Evolutionary conservation across 2,797 vertebrate species (phyloP).

Genomic region (Catamblyrhynchus diadema): DNA sequence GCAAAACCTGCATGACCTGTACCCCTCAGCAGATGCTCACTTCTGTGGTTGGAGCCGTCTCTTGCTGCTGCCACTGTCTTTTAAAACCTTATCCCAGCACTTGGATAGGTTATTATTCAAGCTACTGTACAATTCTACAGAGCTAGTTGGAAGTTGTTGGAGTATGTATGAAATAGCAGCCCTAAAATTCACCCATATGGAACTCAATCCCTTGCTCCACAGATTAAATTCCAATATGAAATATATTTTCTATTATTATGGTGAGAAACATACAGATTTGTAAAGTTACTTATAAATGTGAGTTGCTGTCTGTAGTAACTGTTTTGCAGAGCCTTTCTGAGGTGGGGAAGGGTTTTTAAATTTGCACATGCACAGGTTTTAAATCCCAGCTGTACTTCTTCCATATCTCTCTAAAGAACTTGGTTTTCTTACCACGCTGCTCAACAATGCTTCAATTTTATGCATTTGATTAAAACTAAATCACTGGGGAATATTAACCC

Average conservation of each 20-base stretch:
- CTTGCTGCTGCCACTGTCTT: neutral
- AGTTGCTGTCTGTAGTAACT: neutral
- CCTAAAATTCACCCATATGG: neutral
- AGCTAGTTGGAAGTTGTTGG: neutral
- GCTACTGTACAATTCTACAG: neutral
- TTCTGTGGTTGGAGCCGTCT: neutral
- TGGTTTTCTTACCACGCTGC: neutral
- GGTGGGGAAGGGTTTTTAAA: neutral
- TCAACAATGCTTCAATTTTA: neutral
- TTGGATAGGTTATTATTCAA: neutral
- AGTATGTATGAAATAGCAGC: neutral
- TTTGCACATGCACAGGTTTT: neutral
- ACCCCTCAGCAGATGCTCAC: neutral
- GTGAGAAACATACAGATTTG: neutral
- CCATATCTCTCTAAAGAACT: neutral
- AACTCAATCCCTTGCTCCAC: neutral
- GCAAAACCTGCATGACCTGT: neutral
- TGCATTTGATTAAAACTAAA: constrained; percentile 51
- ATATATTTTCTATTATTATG: neutral
- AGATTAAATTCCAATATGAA: neutral
- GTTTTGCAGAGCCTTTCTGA: neutral
- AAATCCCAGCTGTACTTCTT: neutral
- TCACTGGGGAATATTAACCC: constrained; percentile 32
- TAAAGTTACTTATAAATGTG: neutral
- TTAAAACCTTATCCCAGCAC: neutral